Evolutionary conservation across 2,113 vertebrate genomes (phyloP), one percentile per base, ranked within the genome.

Genomic region (Erythrocebus patas): DNA sequence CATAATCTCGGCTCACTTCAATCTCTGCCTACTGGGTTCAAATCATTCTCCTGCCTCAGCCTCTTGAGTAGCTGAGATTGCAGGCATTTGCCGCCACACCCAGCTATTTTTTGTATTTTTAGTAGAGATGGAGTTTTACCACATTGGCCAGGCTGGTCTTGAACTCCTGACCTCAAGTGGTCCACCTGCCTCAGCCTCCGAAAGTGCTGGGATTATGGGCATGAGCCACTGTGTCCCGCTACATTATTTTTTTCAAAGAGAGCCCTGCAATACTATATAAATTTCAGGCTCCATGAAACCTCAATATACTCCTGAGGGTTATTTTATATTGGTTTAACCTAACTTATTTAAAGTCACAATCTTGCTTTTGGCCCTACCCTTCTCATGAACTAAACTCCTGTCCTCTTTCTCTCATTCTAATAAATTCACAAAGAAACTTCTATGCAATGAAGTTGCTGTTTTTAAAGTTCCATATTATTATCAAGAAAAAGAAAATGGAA

Each of bases 401-500:
- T 64, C 17, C 35, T 89, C 11, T 86, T 78, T 64, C 30, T 1
- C 25, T 80, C 30, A 45, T 59, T 70, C 50, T 93, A 82, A 78
- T 61, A 94, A 78, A 78, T 82, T 85, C 48, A 25, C 48, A 93
- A 27, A 16, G 9, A 89, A 95, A 82, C 3, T 14, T 82, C 90
- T 89, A 2, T n/a, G n/a, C 9, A 64, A 55, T 14, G 23, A 76
- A 97, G 38, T 70, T 59, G 40, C 59, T 86, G 8, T 32, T 96
- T 82, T 94, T 38, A 45, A 95, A 72, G 14, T 66, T 89, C 73
- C 27, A 27, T 27, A n/a, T 48, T 73, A 81, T 81, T 89, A 89
- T 23, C 48, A 45, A 92, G 68, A 89, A 82, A 94, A 85, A 84
- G 43, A 95, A 96, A 92, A 76, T 83, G 75, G 18, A 38, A 45